Evolutionary conservation across 2,888 invertebrate genomes (phyloP), one percentile per base, ranked within the genome.

Genomic region (Leptopilina syphax): DNA sequence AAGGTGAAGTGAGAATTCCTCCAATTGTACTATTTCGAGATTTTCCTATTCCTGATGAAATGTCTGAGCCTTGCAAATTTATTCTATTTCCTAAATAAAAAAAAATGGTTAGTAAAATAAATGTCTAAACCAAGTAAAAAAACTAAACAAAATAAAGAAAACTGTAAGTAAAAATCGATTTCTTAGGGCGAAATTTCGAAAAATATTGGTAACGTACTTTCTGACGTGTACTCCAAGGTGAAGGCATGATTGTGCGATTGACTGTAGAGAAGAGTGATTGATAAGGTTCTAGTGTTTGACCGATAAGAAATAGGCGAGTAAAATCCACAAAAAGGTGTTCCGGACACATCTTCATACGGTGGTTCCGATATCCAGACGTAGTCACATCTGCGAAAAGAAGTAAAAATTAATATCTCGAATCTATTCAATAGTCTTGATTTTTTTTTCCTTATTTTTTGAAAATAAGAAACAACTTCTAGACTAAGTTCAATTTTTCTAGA

Each of bases 361-460:
- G 95, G 95, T 87, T 95, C 95, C 77, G 94, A 94, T 79, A 95
- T 93, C 92, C 94, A 94, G 27, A 95, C 93, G 85, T 95, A 94
- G 87, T 95, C 95, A 85, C 95, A 95, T 70, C 93, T 92, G 79
- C 8, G 34, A 70, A 34, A 9, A 50, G 7, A 77, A 60, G 57
- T 34, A 34, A 34, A 34, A 34, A 3, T 34, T 34, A 34, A 34
- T 2, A 34, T 34, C 34, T 34, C 2, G 34, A 34, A 34, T 34
- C 34, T 34, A 27, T 27, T 27, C 27, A 27, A 27, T 18, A 18
- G 18, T 18, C 18, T 18, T 18, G 18, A 18, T 0, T 18, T 18
- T 18, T 18, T 18, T 18, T 18, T 18, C 0, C 18, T 18, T 18
- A 18, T 18, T 18, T 18, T 18, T 18, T 18, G 18, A 18, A 34